Percentiles rank a stretch among this genome's conserved stretches.
phyloP scores from a whole-genome alignment of 2,888 invertebrate species.

The Bibio marci region DNA sequence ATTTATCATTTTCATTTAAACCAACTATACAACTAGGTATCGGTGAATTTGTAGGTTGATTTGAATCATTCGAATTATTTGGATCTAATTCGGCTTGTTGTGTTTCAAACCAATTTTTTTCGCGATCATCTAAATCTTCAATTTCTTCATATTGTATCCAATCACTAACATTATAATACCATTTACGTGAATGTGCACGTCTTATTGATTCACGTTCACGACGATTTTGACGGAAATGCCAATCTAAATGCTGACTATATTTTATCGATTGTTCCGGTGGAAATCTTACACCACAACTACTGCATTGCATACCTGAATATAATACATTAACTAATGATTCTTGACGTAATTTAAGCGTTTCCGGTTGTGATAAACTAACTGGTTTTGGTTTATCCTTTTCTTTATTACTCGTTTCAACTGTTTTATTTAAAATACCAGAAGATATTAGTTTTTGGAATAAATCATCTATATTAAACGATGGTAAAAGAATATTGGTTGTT shows the following conservation, averaged over 20 bases:
- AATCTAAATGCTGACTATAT: slow-evolving; percentile 92
- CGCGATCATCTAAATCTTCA: slow-evolving; percentile 77
- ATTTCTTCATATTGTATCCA: slow-evolving; percentile 93
- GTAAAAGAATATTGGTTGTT: slow-evolving; percentile 18
- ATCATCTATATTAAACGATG: slow-evolving; percentile 54
- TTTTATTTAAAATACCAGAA: slow-evolving; percentile 50
- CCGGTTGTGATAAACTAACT: slow-evolving; percentile 49
- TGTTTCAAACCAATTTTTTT: slow-evolving; percentile 76
- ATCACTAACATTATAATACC: slow-evolving; percentile 80
- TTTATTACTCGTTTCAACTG: slow-evolving; percentile 8
- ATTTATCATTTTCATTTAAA: slow-evolving; percentile 41
- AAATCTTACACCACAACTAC: slow-evolving; percentile 89
- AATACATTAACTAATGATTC: slow-evolving; percentile 48
- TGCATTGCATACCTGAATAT: slow-evolving; percentile 89
- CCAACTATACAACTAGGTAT: slow-evolving; percentile 56
- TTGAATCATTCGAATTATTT: slow-evolving; percentile 31
- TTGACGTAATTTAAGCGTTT: slow-evolving; percentile 59
- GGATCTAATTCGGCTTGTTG: slow-evolving; percentile 39
- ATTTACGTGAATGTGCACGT: slow-evolving; percentile 66
- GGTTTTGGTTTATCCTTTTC: slow-evolving; percentile 32
- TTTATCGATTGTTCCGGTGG: slow-evolving; percentile 74
- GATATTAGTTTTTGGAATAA: slow-evolving; percentile 73
- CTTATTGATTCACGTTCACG: slow-evolving; percentile 71
- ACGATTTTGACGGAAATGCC: slow-evolving; percentile 94
- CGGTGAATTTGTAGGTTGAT: slow-evolving; percentile 34